phyloP scores from a whole-genome alignment of 2,113 vertebrate genomes.

The Callaeas wilsoni region DNA sequence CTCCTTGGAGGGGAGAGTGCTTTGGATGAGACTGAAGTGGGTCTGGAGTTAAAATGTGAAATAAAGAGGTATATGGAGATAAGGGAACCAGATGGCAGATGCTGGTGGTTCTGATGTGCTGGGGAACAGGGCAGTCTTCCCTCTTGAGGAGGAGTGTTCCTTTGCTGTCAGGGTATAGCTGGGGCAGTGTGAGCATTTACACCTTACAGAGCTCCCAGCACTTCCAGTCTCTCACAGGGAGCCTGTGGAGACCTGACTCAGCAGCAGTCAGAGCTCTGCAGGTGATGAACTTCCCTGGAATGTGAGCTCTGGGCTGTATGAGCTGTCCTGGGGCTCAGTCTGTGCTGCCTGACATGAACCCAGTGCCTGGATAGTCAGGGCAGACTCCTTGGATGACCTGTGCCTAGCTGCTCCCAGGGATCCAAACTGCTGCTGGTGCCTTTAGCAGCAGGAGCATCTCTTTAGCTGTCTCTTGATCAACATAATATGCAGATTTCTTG shows the following conservation, averaged over 20 bases:
- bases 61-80: not conserved
- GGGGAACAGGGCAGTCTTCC: not conserved
- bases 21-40: not conserved
- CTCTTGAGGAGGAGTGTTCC: not conserved
- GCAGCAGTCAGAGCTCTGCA: not conserved
- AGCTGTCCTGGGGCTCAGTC: not conserved
- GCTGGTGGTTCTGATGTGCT: not conserved
- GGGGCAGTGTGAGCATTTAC: not conserved
- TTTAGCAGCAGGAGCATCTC: not conserved
- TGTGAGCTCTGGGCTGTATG: not conserved
- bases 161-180: not conserved
- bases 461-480: not conserved
- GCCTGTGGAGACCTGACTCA: not conserved
- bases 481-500: not conserved
- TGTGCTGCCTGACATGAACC: rapidly evolving
- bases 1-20: rapidly evolving
- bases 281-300: not conserved
- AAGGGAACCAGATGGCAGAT: not conserved
- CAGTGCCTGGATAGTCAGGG: not conserved
- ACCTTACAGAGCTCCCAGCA: not conserved
- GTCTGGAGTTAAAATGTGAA: not conserved
- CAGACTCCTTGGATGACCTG: not conserved
- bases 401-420: not conserved
- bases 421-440: not conserved
- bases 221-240: rapidly evolving